Evolutionary conservation across 2,888 invertebrate genomes (phyloP).

Genomic region (Tipula vernalis): DNA sequence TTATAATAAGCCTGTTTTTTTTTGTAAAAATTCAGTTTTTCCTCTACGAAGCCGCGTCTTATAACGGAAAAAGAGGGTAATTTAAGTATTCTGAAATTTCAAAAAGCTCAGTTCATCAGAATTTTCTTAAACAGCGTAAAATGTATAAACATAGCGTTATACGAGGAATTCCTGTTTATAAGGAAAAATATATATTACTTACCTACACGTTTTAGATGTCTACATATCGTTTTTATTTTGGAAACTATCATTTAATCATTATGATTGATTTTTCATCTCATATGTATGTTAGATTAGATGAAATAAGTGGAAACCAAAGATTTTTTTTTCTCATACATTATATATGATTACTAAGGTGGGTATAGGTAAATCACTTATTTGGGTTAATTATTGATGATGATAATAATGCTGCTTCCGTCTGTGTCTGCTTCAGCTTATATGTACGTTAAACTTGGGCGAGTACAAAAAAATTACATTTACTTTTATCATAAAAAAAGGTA

Average conservation of each 20-base stretch:
- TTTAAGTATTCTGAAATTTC: too few species aligned
- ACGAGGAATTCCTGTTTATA: neutral
- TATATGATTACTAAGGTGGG: neutral
- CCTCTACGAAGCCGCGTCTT: too few species aligned
- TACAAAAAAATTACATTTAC: neutral
- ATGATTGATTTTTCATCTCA: neutral
- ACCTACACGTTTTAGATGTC: neutral
- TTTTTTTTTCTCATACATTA: neutral
- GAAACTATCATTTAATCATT: neutral
- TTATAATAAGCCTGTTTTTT: too few species aligned
- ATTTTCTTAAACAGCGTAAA: too few species aligned
- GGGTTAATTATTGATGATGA: neutral
- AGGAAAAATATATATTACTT: neutral
- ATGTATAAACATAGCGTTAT: neutral
- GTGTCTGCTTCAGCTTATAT: neutral
- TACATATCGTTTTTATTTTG: neutral
- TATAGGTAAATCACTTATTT: neutral
- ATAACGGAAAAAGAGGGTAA: too few species aligned
- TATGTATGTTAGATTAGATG: neutral
- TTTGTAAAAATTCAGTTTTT: too few species aligned
- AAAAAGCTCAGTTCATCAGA: too few species aligned
- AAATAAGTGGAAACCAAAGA: neutral
- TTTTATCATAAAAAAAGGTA: neutral
- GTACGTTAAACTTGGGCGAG: neutral
- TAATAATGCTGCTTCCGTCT: neutral